Base-by-base conservation (phyloP, 2,888 invertebrate genomes). In the Drosophila parthenogenetica region DNA sequence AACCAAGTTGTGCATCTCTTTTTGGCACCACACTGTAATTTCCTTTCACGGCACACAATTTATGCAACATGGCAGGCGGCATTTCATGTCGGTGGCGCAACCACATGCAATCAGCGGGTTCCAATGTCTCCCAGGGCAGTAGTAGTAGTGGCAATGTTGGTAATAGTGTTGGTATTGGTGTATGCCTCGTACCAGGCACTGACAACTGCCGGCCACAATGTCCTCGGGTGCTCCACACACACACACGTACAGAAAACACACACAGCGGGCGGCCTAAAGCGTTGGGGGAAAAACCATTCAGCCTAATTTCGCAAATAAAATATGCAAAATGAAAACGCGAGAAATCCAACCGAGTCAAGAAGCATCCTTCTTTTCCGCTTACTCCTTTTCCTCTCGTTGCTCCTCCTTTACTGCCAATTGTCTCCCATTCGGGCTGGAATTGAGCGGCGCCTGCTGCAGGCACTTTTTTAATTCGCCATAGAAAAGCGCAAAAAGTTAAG, bases 251-350 rank as follows among this genome's bases (percentile, higher is more conserved):
- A 22, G 5, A 22, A 22, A 22, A 42, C 17, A 11, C 40, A 35
- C 59, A 59, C 65, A 77, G 65, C 78, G 16, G 78, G 76, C 57
- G 57, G 39, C 54, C 45, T 4, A 11, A 35, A 17, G 35, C 35
- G 13, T 16, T 11, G 40, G 19, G 10, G 19, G 54, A 5, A 49
- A 50, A 48, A 46, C 37, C 68, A 63, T 69, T 45, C 79, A 83
- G 82, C 76, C 82, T 83, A 83, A 87, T 83, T 84, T 79, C 54
- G 68, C 64, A 76, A 79, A 84, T 76, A 81, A 76, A 87, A 83
- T 85, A 84, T 81, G 81, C 87, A 76, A 68, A 78, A 75, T 72
- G 81, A 69, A 71, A 85, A 67, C 48, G 57, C 59, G 46, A 75
- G 73, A 73, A 64, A 61, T 48, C 48, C 48, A 49, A 22, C 32